Evolutionary conservation across 1,140 invertebrate genomes (phyloP).

Genomic region (Meloidogyne exigua): DNA sequence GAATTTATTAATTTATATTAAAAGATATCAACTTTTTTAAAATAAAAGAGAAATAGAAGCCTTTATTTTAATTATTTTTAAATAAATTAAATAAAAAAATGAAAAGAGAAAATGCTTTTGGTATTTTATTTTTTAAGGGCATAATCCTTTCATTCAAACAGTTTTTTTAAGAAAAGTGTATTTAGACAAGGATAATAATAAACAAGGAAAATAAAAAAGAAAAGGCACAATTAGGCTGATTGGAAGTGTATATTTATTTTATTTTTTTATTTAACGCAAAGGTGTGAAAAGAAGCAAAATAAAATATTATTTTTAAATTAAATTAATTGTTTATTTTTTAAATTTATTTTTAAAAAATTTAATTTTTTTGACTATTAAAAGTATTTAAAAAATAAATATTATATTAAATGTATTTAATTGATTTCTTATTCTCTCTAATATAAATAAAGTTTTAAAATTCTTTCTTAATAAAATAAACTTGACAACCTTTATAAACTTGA

Average conservation of each 20-base stretch:
- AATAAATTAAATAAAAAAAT: neutral
- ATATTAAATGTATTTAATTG: too few relatives aligned
- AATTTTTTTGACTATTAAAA: too few relatives aligned
- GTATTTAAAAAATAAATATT: too few relatives aligned
- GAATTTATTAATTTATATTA: neutral
- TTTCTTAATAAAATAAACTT: too few relatives aligned
- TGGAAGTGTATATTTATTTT: neutral
- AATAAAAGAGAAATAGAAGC: neutral
- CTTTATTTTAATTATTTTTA: neutral
- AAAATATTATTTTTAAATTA: too few relatives aligned
- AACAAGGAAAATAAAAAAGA: neutral
- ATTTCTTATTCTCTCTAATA: too few relatives aligned
- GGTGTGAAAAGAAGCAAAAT: too few relatives aligned
- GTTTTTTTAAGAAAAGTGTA: neutral
- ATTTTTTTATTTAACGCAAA: too few relatives aligned
- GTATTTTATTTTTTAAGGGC: neutral
- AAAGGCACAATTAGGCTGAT: neutral
- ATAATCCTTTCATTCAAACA: neutral
- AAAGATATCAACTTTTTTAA: neutral
- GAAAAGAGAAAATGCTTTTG: neutral
- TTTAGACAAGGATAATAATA: neutral
- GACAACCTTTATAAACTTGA: too few relatives aligned
- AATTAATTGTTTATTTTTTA: too few relatives aligned
- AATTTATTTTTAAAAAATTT: too few relatives aligned
- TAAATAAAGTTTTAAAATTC: too few relatives aligned